Evolutionary conservation across 2,113 vertebrate species (phyloP).

Genomic region (Istiophorus platypterus): DNA sequence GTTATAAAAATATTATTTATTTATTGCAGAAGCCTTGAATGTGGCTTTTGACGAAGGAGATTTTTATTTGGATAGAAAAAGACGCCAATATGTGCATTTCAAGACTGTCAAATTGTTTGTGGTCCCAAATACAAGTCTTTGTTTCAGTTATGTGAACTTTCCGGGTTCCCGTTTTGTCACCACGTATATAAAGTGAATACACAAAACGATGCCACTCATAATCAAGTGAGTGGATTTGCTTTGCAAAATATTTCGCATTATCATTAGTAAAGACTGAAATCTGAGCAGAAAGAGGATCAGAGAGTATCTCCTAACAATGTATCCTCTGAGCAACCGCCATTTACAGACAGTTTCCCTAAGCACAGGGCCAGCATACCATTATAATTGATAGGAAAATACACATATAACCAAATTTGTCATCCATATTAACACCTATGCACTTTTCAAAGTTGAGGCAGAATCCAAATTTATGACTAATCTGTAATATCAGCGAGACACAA

Average conservation of each 20-base stretch:
- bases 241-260: not conserved
- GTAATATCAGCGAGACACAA: conserved; percentile 5
- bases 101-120: not conserved
- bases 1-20: not conserved
- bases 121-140: conserved; percentile 30
- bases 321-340: not conserved
- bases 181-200: no score
- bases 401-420: not conserved
- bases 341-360: not conserved
- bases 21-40: conserved; percentile 13
- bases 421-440: not conserved
- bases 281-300: conserved; percentile 10
- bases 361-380: not conserved
- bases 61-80: not conserved
- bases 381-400: not conserved
- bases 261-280: not conserved
- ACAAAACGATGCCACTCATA: not conserved
- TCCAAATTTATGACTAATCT: conserved; percentile 8
- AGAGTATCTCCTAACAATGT: not conserved
- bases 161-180: conserved; percentile 1
- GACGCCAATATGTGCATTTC: not conserved
- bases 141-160: not conserved
- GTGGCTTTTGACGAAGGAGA: not conserved
- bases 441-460: not conserved
- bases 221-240: no score